Conservation (phyloP, 2,888 invertebrate species). For the Hirtodrosophila cameraria region DNA sequence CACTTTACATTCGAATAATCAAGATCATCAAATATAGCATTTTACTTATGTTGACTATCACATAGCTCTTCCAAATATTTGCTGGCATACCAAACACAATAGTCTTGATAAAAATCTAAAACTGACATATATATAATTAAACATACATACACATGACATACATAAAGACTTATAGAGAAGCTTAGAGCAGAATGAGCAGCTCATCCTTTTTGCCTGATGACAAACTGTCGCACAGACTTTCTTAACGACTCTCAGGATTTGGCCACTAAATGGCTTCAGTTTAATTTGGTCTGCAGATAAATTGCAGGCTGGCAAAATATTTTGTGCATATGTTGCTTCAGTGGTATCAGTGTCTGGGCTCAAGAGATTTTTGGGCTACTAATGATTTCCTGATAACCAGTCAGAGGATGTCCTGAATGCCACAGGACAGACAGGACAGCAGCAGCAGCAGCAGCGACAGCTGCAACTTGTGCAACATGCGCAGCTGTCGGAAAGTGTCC, state of each 20-base stretch:
- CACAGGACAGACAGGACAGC: neutral
- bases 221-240: conserved; percentile 62
- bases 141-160: neutral
- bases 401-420: conserved; percentile 5
- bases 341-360: conserved; percentile 14
- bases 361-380: conserved; percentile 50
- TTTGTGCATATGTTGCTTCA: conserved; percentile 60
- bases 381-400: conserved; percentile 79
- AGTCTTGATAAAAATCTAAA: conserved; percentile 48
- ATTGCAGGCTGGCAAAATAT: conserved; percentile 35
- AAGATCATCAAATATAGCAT: no score
- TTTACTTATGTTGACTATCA: neutral
- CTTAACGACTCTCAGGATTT: conserved; percentile 65
- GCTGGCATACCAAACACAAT: conserved; percentile 41
- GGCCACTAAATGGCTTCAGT: conserved; percentile 41
- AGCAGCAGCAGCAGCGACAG: conserved; percentile 28
- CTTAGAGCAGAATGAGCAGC: neutral
- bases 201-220: conserved; percentile 18
- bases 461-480: conserved; percentile 52
- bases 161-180: conserved; percentile 6
- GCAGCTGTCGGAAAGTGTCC: conserved; percentile 50
- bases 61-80: neutral
- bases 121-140: conserved; percentile 8
- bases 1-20: no score
- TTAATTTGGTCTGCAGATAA: conserved; percentile 70